Base-by-base conservation (phyloP, 2,888 invertebrate species). In the Electrophaes corylata region DNA sequence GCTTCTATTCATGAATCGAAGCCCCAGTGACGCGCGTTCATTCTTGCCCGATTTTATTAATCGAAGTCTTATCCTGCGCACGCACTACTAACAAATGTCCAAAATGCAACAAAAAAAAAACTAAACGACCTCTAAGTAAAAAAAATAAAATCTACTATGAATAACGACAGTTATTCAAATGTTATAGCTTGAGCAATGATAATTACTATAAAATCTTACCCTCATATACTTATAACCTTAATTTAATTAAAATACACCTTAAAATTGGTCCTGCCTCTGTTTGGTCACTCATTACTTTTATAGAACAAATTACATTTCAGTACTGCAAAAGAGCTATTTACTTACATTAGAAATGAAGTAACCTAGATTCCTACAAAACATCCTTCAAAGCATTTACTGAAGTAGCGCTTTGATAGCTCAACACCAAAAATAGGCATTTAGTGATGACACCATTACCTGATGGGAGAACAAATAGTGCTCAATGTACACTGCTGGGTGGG, bases 1-100 rank as follows among this genome's bases (percentile, higher is more conserved):
- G 92, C 92, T 88, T 83, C 85, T 86, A 90, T 93, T 93, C 88
- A 93, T 91, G 91, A 92, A 91, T 91, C 91, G 91, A 86, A 88
- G 71, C 79, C 79, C 73, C 79, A 73, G 76, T 83, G 87, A 82
- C 84, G 84, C 83, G 77, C 74, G 72, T 88, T 89, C 91, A 90
- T 91, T 86, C 90, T 88, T 88, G 73, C 77, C 69, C 67, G 69
- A 69, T 68, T 72, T 78, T 76, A 78, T 83, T 84, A 81, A 82
- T 80, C 80, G 83, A 82, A 81, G 71, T 69, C 56, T 67, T 48
- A 46, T 11, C 53, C 43, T 66, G 60, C 63, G 65, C 63, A 67
- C 49, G 50, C 54, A 59, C 41, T 43, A 54, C 12, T 73, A 75
- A 78, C 74, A 78, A 76, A 75, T 79, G n/a, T 23, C n/a, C 4